Evolutionary conservation across 2,888 invertebrate genomes (phyloP).

Genomic region (Drosophila merina): DNA sequence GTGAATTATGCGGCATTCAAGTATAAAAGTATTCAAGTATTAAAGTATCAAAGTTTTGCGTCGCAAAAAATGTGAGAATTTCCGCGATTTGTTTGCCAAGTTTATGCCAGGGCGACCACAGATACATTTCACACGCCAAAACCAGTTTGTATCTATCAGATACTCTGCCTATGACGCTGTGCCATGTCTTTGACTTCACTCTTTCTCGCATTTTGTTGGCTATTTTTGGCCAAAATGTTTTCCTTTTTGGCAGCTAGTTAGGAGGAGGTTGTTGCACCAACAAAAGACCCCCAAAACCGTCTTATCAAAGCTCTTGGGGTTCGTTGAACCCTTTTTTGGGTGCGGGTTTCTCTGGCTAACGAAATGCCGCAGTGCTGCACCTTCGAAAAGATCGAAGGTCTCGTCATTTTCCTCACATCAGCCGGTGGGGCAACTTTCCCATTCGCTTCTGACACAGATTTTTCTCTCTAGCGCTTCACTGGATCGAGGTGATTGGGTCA

Average conservation of each 20-base stretch:
- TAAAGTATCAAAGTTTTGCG: slow-evolving; percentile 41
- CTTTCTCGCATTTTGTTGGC: slow-evolving; percentile 34
- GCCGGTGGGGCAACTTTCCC: slow-evolving; percentile 30
- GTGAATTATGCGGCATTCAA: slow-evolving; percentile 50
- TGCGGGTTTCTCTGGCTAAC: slow-evolving; percentile 7
- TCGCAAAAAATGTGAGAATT: slow-evolving; percentile 61
- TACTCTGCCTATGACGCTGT: slow-evolving; percentile 28
- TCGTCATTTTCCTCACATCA: slow-evolving; percentile 12
- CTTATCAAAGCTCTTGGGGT: slow-evolving; percentile 27
- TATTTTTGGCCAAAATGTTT: slow-evolving; percentile 42
- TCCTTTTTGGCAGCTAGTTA: slow-evolving; percentile 37
- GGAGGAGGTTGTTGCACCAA: slow-evolving; percentile 32
- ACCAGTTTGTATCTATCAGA: slow-evolving; percentile 41
- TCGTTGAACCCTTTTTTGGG: slow-evolving; percentile 27
- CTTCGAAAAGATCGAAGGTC: neutral
- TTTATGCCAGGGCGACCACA: neutral
- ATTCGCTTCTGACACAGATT: slow-evolving; percentile 39
- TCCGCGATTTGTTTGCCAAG: slow-evolving; percentile 51
- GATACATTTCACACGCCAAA: slow-evolving; percentile 38
- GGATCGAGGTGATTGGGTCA: slow-evolving; percentile 51
- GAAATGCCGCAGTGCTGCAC: slow-evolving; percentile 3
- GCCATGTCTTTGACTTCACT: slow-evolving; percentile 19
- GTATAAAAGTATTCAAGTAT: too few relatives aligned
- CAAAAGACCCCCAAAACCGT: slow-evolving; percentile 15
- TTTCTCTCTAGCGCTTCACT: slow-evolving; percentile 11